These are phyloP conservation scores for Cynaeus angustus DNA, from an alignment of 2,888 invertebrate species.

Conservation along the genomic window DNA sequence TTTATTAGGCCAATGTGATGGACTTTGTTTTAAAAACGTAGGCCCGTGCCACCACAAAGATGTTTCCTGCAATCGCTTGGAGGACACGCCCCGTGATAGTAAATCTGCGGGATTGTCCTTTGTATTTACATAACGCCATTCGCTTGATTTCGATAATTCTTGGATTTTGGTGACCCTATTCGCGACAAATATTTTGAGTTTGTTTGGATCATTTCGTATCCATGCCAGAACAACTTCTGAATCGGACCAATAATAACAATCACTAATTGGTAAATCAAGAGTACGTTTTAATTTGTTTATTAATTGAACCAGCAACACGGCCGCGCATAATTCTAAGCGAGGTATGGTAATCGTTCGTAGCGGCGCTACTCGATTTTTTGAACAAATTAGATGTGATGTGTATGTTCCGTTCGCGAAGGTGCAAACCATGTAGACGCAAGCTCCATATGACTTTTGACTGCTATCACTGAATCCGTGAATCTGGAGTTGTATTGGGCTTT, in stretches of 20 bases:
- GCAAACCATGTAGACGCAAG: constrained; percentile 49
- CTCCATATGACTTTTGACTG: constrained; percentile 46
- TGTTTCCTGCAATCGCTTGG: not conserved
- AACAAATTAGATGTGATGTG: constrained; percentile 40
- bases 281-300: constrained; percentile 22
- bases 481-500: not conserved
- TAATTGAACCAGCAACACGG: constrained; percentile 51
- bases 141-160: not conserved
- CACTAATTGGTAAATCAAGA: constrained; percentile 31
- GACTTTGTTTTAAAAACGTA: not conserved
- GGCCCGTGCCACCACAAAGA: constrained; percentile 46
- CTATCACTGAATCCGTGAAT: constrained; percentile 44
- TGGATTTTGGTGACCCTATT: constrained; percentile 51
- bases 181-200: constrained; percentile 50
- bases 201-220: constrained; percentile 45
- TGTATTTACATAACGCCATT: constrained; percentile 47
- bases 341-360: constrained; percentile 50
- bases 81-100: constrained; percentile 40
- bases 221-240: constrained; percentile 54
- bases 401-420: not conserved
- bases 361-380: constrained; percentile 54
- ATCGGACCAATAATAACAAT: constrained; percentile 53
- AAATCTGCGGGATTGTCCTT: constrained; percentile 47
- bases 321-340: constrained; percentile 52
- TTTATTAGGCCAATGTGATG: not conserved